Base-by-base conservation (phyloP, 1,140 invertebrate species). In the Mesaphorura yosii region DNA sequence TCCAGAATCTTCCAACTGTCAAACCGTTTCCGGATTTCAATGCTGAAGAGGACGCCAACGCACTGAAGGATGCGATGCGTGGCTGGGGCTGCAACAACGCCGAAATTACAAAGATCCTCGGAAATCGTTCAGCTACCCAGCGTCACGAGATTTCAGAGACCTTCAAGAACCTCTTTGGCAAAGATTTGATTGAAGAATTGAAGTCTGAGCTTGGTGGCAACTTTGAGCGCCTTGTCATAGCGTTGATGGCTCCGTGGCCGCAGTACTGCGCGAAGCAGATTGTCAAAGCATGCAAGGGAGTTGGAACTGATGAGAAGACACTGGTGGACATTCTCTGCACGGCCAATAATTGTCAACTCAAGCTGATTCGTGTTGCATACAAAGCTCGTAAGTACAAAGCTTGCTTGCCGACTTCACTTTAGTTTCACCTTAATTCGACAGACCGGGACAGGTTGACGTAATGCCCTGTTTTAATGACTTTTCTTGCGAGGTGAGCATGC, bases 121-220 rank as follows among this genome's bases (percentile, higher is more conserved):
- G 85, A 40, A 82, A 83, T 64, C 78, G 91, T 60, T 86, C 86
- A 51, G 87, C 87, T 65, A 82, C 85, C 15, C 91, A 96, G 71
- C 78, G 94, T 59, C 72, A 89, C 53, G 83, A 95, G 69, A 91
- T 98, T 62, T 81, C 84, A 10, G 80, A 84, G 64, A 80, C 83
- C 0, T 98, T 88, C 71, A 96, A 97, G 73, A 89, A 86, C 41
- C 79, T 86, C 64, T 97, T 86, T 69, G 93, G 92, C 68, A 95
- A 93, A 75, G 84, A 86, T 67, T 65, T 88, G 48, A 76, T 83
- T 22, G 77, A 79, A 39, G 83, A 87, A 60, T 65, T 88, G 17
- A 83, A 84, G 59, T 68, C 67, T 34, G 76, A 79, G 53, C 62
- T 78, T 22, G 65, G 66, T 52, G 77, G 76, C 42, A 73, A 77